Base-by-base conservation (phyloP, 2,888 invertebrate genomes). In the Bibio marci region DNA sequence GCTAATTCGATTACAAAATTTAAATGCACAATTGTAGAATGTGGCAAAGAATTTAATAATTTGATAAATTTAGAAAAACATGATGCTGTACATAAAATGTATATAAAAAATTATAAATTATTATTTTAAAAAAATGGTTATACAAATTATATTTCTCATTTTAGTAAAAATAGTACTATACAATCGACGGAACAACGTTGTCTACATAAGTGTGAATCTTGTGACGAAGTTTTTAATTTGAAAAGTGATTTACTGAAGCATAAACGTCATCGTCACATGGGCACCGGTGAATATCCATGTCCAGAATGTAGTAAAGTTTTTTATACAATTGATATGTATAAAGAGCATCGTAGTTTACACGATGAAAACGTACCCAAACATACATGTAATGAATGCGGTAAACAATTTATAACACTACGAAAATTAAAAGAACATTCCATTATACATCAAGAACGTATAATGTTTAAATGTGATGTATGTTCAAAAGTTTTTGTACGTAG, bases 361-460 rank as follows among this genome's bases (percentile, higher is more conserved):
- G 38, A 41, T 31, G 30, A 30, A 13, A 30, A 13, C 4, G 30
- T 38, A 28, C 30, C 35, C 15, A 41, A 41, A 25, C 30, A 35
- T 18, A 22, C 11, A 17, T 41, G 41, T 30, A 14, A 30, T 12
- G 35, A 35, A 22, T 41, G 41, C 18, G 31, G 41, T 12, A 41
- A 38, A 25, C 34, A 38, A 26, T 38, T 41, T 35, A 25, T 38
- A 31, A 22, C 41, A 22, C 15, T 31, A 22, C 18, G 31, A 13
- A 38, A 41, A 41, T 13, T 41, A 14, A 41, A 41, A 12, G 41
- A 41, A 26, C 41, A 41, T 41, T 41, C 38, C 3, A 38, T 38
- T 11, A 37, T 41, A 3, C 41, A 41, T 31, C 34, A 41, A 25
- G 41, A 41, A 13, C 41, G 41, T 12, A 35, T 28, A 7, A 41